These are phyloP conservation scores for Eulacestoma nigropectus DNA, from an alignment of 2,113 vertebrate genomes.

Conservation along the genomic window DNA sequence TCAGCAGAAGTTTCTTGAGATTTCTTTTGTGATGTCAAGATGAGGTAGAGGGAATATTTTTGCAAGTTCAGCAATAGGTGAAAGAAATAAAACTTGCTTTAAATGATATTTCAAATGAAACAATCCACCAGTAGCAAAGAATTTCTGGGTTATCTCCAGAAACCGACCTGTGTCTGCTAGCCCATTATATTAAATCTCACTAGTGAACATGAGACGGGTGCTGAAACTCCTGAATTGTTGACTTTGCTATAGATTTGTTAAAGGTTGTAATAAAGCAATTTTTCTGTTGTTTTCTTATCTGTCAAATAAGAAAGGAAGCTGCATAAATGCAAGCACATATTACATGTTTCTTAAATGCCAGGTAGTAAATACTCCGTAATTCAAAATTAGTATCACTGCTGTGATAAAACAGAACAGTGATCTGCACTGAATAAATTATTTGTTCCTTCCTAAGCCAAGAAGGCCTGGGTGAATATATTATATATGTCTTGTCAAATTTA, in stretches of 20 bases:
- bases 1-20: constrained; percentile 3
- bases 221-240: background rate
- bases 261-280: background rate
- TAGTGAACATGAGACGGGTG: background rate
- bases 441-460: background rate
- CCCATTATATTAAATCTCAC: background rate
- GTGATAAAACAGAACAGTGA: background rate
- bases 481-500: background rate
- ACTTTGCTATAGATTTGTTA: background rate
- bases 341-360: background rate
- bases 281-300: background rate
- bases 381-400: background rate
- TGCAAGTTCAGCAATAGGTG: constrained; percentile 12
- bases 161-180: background rate
- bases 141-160: constrained; percentile 3
- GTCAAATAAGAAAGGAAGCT: background rate
- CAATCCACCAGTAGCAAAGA: background rate
- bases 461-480: background rate
- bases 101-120: constrained; percentile 15
- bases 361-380: background rate
- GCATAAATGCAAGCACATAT: background rate
- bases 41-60: background rate
- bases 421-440: background rate
- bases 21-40: constrained; percentile 5
- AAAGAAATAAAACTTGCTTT: constrained; percentile 43